Base-by-base conservation (phyloP, 2,113 vertebrate species). In the Apeltes quadracus region DNA sequence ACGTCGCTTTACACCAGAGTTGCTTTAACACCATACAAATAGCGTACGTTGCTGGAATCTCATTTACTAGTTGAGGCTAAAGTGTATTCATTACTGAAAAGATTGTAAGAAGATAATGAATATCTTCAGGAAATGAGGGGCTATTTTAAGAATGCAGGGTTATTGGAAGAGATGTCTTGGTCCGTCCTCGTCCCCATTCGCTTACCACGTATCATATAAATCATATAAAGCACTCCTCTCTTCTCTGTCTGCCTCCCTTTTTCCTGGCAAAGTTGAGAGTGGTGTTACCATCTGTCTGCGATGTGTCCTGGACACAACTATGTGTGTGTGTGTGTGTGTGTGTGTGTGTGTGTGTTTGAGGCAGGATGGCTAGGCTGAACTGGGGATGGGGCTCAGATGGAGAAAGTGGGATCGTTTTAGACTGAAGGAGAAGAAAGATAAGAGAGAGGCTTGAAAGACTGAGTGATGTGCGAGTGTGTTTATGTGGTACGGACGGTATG, bases 201-300 rank as follows among this genome's bases (percentile, higher is more conserved):
- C 55, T 59, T 61, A 39, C 51, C 56, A 70, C 78, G 82, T 39
- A 64, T 80, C 69, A 70, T 69, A 62, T 15, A 36, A 50, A 43
- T 51, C 48, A 23, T 51, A 51, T 53, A 14, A 53, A 90, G 68
- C 25, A 57, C 23, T 75, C 7, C 59, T 59, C 61, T 66, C 78
- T 75, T 91, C 54, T 92, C 90, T 61, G 62, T 76, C 69, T 84
- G 29, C 32, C 61, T 76, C 69, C 93, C 36, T 93, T 88, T 90
- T 90, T 91, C 88, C 89, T 89, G 88, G 89, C 87, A 83, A 63
- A 57, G 69, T 29, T 38, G 36, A 72, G 38, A 72, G 80, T 85
- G 82, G 82, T 64, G 78, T 90, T 90, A 83, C 84, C 76, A 78
- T 84, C 78, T 85, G 86, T 88, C 81, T 86, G 86, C 67, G 83